Evolutionary conservation across 2,888 invertebrate genomes (phyloP).

Genomic region (Eilema depressum): DNA sequence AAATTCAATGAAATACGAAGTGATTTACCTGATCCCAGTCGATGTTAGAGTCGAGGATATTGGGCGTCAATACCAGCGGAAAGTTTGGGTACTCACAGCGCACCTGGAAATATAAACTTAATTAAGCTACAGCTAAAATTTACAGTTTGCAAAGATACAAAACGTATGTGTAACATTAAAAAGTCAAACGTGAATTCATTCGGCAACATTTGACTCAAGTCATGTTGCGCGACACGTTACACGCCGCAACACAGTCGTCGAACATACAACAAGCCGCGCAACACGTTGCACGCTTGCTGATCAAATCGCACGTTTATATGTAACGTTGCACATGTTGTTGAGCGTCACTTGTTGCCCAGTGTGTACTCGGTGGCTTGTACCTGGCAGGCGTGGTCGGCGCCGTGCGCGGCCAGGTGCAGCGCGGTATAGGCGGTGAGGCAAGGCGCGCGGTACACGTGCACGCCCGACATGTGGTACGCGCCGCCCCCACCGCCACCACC

Average conservation of each 20-base stretch:
- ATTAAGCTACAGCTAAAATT: not conserved
- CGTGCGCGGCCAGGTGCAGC: slow-evolving; percentile 85
- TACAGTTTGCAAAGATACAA: not conserved
- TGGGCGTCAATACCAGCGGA: slow-evolving; percentile 76
- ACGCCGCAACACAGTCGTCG: no score
- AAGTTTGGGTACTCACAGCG: slow-evolving; percentile 82
- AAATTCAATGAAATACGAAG: not conserved
- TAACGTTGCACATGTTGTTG: not conserved
- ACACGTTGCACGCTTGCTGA: not conserved
- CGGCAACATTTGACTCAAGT: not conserved
- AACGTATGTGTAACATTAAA: not conserved
- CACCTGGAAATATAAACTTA: slow-evolving; percentile 67
- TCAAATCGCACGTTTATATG: not conserved
- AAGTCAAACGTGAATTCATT: not conserved
- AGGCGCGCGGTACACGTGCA: slow-evolving; percentile 86
- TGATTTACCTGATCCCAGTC: slow-evolving; percentile 86
- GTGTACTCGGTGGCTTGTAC: slow-evolving; percentile 35
- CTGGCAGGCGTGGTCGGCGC: slow-evolving; percentile 70
- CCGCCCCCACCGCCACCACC: slow-evolving; percentile 52
- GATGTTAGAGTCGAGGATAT: slow-evolving; percentile 81
- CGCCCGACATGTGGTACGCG: slow-evolving; percentile 84
- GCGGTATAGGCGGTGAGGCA: slow-evolving; percentile 83
- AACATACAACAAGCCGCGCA: no score
- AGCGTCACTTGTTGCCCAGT: no score
- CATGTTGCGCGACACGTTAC: no score